phyloP scores from a whole-genome alignment of 2,113 vertebrate genomes.

The Mugil cephalus region DNA sequence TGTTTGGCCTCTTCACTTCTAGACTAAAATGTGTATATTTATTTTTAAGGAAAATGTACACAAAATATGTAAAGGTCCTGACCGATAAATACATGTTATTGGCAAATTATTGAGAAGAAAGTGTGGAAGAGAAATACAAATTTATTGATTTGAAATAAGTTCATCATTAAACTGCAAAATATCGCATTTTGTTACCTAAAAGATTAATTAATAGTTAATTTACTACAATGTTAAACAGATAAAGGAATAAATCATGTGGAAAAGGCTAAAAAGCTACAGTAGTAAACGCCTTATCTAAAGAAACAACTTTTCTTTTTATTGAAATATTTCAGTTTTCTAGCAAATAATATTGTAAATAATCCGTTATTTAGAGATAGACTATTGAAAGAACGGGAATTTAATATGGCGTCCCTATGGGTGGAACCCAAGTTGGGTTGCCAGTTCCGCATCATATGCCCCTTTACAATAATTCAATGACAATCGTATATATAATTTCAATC shows the following conservation, averaged over 20 bases:
- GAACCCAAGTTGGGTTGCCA: slow-evolving; percentile 43
- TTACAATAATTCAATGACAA: neutral
- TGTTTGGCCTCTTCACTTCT: slow-evolving; percentile 22
- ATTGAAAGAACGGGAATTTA: neutral
- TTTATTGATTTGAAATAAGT: too few species aligned
- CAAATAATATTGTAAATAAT: neutral
- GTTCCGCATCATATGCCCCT: neutral
- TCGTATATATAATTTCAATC: too few species aligned
- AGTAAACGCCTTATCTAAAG: too few species aligned
- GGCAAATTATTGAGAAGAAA: neutral
- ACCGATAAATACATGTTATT: too few species aligned
- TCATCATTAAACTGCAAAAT: neutral
- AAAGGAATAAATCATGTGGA: too few species aligned
- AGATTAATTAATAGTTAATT: too few species aligned
- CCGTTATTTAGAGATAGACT: neutral
- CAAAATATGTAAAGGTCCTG: too few species aligned
- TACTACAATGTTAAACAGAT: too few species aligned
- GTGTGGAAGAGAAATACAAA: neutral
- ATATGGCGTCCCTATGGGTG: neutral
- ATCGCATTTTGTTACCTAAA: neutral
- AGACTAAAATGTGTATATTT: neutral
- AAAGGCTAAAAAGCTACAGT: too few species aligned
- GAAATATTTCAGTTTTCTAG: neutral
- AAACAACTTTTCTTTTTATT: too few species aligned
- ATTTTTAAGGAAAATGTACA: too few species aligned